Base-by-base conservation (phyloP, 2,797 vertebrate species). In the Gambelia wislizenii region DNA sequence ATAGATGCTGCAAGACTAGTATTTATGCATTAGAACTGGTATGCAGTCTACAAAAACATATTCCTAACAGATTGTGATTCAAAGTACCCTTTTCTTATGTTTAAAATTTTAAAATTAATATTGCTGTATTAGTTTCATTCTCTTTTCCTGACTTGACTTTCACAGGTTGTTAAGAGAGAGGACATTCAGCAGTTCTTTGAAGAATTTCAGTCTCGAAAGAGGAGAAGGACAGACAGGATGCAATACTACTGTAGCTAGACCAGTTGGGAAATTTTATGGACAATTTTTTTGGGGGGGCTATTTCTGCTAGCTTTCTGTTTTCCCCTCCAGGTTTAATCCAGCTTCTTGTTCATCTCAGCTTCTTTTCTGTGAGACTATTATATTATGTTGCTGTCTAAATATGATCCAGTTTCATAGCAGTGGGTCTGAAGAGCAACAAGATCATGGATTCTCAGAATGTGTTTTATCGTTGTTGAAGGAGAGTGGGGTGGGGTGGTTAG, bases 141-240 rank as follows among this genome's bases (percentile, higher is more conserved):
- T 87, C 84, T 52, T 64, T 67, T 76, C 7, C 54, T 87, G 22
- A 18, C 25, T 86, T 79, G 72, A 16, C 90, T 87, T 76, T 6
- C 82, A 44, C 84, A 98, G 97, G 97, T 98, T 86, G 97, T 98
- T 87, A 97, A 97, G 86, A 97, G 97, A 93, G 97, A 98, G 91
- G 97, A 98, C 92, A 98, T 98, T 90, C 97, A 98, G 92, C 96
- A 97, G 82, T 98, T 98, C 95, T 98, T 98, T 74, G 97, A 98
- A 93, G 97, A 98, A 33, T 97, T 98, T 89, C 97, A 97, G 89
- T 98, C 97, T 14, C 96, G 96, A 90, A 98, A 98, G 95, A 96
- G 97, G 74, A 95, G 94, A 85, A 92, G 97, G 82, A 94, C 97
- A 86, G 96, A 97, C 1, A 96, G 96, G 83, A 95, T 98, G 97